These are phyloP conservation scores for Lottia scabra DNA, from an alignment of 2,888 invertebrate genomes.

Conservation along the genomic window DNA sequence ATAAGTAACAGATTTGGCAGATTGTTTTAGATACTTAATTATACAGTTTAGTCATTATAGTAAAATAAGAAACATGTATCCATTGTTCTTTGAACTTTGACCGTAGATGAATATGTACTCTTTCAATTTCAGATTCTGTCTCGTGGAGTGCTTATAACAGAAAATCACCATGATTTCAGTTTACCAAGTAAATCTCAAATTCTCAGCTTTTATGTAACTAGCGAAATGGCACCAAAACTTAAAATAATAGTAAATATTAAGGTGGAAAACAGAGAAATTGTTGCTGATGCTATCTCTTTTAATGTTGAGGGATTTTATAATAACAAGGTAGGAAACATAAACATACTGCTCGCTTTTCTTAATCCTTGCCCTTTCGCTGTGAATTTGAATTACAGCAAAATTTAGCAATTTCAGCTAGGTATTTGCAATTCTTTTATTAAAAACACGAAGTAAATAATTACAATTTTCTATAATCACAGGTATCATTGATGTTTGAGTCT, in stretches of 20 bases:
- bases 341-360: too few relatives aligned
- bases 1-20: too few relatives aligned
- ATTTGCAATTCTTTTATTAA: too few relatives aligned
- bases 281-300: conserved; percentile 74
- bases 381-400: too few relatives aligned
- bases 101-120: too few relatives aligned
- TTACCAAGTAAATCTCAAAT: conserved; percentile 1
- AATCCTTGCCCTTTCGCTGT: too few relatives aligned
- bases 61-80: too few relatives aligned
- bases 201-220: conserved; percentile 26
- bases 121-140: conserved; percentile 34
- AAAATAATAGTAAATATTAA: conserved; percentile 73
- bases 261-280: conserved; percentile 72
- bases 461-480: conserved; percentile 18
- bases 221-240: conserved; percentile 49
- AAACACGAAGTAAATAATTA: too few relatives aligned
- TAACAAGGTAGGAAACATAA: conserved; percentile 71
- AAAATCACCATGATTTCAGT: conserved; percentile 16
- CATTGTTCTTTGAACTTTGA: too few relatives aligned
- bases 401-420: too few relatives aligned
- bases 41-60: too few relatives aligned
- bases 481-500: conserved; percentile 73
- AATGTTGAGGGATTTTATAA: conserved; percentile 74
- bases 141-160: conserved; percentile 21
- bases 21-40: too few relatives aligned